phyloP scores from a whole-genome alignment of 2,888 invertebrate species.

The Alentia gelatinosa region DNA sequence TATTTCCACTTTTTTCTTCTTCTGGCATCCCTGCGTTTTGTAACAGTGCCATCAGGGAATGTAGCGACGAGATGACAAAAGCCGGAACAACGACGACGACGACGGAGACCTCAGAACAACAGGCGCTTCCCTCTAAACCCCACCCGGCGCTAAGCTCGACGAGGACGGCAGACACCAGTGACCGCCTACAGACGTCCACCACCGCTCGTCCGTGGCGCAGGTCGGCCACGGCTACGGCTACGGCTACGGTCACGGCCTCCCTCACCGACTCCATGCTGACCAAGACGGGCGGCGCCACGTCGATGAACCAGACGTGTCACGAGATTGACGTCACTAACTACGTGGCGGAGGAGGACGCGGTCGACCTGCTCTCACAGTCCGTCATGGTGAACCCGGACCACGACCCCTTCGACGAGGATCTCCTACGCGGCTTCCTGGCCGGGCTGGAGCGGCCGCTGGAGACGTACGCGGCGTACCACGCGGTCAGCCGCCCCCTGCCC shows the following conservation, averaged over 20 bases:
- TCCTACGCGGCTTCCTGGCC: constrained; percentile 86
- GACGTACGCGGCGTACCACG: constrained; percentile 67
- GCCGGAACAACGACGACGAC: constrained; percentile 7
- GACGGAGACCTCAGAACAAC: neutral
- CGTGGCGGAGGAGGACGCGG: constrained; percentile 64
- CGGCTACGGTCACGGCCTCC: neutral
- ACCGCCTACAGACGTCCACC: neutral
- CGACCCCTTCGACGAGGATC: constrained; percentile 90
- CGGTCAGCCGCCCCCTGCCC: constrained; percentile 63
- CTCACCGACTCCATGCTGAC: neutral
- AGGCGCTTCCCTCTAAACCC: too few species aligned
- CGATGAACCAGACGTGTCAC: constrained; percentile 63
- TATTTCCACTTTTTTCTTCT: constrained; percentile 3
- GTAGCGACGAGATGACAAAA: constrained; percentile 69
- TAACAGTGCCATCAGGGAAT: constrained; percentile 78
- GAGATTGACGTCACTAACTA: constrained; percentile 73
- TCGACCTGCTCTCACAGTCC: constrained; percentile 70
- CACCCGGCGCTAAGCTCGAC: too few species aligned
- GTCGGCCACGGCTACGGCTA: neutral
- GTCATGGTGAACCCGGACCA: constrained; percentile 71
- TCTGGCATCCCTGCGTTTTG: too few species aligned
- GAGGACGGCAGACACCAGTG: neutral
- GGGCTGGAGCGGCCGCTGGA: constrained; percentile 80
- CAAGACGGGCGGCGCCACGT: neutral
- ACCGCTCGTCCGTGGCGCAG: neutral